phyloP scores from a whole-genome alignment of 2,113 vertebrate species.

The Numida meleagris region DNA sequence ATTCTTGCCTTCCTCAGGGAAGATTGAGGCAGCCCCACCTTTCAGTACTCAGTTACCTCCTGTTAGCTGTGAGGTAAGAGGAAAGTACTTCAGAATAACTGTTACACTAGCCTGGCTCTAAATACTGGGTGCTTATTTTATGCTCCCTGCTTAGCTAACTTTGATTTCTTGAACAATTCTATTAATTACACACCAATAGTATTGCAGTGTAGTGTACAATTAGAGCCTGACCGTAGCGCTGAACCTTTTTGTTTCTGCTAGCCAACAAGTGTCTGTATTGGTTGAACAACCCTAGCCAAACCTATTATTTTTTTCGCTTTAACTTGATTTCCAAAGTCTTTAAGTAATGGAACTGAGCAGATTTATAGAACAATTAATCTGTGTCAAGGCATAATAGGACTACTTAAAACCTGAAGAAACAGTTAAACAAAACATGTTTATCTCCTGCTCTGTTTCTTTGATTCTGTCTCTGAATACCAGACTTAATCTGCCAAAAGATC shows the following conservation, averaged over 20 bases:
- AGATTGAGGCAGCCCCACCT: neutral
- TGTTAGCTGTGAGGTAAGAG: neutral
- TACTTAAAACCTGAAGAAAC: neutral
- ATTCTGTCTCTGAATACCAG: neutral
- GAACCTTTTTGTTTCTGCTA: neutral
- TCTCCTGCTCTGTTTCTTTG: neutral
- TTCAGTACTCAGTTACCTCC: neutral
- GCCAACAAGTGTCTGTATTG: accelerated
- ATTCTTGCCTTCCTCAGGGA: neutral
- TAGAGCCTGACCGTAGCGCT: neutral
- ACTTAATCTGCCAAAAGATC: neutral
- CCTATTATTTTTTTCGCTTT: neutral
- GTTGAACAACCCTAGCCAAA: no score
- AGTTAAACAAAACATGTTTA: neutral
- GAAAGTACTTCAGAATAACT: neutral
- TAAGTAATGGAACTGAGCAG: neutral
- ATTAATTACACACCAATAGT: neutral
- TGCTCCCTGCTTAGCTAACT: accelerated
- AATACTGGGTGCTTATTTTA: neutral
- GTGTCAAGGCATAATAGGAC: neutral
- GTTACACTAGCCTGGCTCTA: neutral
- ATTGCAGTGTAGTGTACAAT: neutral
- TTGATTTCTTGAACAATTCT: neutral
- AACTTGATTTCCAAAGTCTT: neutral
- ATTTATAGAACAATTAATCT: neutral